These are phyloP conservation scores for Eueremaeus valkanovi DNA, from an alignment of 2,888 invertebrate genomes.

Conservation along the genomic window DNA sequence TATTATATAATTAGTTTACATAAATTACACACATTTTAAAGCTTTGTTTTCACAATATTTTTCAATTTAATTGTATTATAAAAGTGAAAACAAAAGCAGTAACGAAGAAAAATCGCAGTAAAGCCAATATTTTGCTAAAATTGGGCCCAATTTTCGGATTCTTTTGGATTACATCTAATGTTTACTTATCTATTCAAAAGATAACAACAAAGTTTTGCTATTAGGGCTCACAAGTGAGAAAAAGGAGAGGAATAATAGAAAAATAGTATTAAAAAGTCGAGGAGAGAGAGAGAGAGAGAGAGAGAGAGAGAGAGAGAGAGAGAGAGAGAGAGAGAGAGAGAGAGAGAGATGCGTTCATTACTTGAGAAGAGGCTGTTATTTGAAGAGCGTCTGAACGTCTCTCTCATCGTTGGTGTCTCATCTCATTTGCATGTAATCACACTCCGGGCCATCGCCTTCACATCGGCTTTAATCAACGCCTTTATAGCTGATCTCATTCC, in stretches of 20 bases:
- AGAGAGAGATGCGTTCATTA: not conserved
- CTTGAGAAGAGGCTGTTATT: constrained; percentile 7
- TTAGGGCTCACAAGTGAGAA: not conserved
- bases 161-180: not conserved
- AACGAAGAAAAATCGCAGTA: not conserved
- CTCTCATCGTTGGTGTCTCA: not conserved
- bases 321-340: no score
- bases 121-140: not conserved
- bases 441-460: constrained; percentile 27
- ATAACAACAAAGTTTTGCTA: constrained; percentile 19
- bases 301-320: constrained; percentile 22
- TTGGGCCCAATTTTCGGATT: not conserved
- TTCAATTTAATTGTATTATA: no score
- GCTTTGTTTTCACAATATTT: no score
- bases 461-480: constrained; percentile 16
- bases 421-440: constrained; percentile 34
- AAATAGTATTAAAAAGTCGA: not conserved
- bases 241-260: not conserved
- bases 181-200: constrained; percentile 27
- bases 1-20: no score
- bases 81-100: no score
- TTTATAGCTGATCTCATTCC: constrained; percentile 22
- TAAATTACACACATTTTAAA: no score
- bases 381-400: no score
- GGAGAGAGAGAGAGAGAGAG: not conserved